These are phyloP conservation scores for Aporophyla lueneburgensis DNA, from an alignment of 2,888 invertebrate genomes.

Conservation along the genomic window DNA sequence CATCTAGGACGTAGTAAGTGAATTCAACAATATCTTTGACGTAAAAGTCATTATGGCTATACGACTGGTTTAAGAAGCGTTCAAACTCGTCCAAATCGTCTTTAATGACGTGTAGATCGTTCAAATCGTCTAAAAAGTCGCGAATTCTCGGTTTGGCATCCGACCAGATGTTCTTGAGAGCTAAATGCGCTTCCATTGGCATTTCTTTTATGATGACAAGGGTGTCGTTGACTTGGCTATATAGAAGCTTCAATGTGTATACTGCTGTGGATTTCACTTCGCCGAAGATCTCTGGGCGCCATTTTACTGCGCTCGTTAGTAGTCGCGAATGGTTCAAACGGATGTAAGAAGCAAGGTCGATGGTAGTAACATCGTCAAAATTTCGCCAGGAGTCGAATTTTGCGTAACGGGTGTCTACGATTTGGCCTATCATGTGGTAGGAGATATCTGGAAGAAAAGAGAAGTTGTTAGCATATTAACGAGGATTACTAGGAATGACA, in stretches of 20 bases:
- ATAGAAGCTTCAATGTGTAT: constrained; percentile 81
- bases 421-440: constrained; percentile 93
- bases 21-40: constrained; percentile 94
- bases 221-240: constrained; percentile 86
- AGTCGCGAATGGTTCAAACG: constrained; percentile 96
- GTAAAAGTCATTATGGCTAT: constrained; percentile 95
- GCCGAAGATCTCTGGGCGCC: constrained; percentile 94
- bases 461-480: not conserved
- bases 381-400: constrained; percentile 95
- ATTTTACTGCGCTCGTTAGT: constrained; percentile 94
- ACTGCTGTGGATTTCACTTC: constrained; percentile 84
- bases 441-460: constrained; percentile 83
- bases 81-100: constrained; percentile 94
- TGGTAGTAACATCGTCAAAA: constrained; percentile 94
- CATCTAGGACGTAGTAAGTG: constrained; percentile 93
- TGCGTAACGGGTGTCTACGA: constrained; percentile 94
- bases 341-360: constrained; percentile 95
- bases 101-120: constrained; percentile 93
- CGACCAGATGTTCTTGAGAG: constrained; percentile 93
- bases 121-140: constrained; percentile 94
- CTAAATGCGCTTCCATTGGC: constrained; percentile 93
- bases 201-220: constrained; percentile 85
- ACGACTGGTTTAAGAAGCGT: constrained; percentile 94
- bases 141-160: constrained; percentile 93
- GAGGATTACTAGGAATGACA: no score